Evolutionary conservation across 1,140 invertebrate genomes (phyloP), one percentile per base, ranked within the genome.

Genomic region (Gryon sp.): DNA sequence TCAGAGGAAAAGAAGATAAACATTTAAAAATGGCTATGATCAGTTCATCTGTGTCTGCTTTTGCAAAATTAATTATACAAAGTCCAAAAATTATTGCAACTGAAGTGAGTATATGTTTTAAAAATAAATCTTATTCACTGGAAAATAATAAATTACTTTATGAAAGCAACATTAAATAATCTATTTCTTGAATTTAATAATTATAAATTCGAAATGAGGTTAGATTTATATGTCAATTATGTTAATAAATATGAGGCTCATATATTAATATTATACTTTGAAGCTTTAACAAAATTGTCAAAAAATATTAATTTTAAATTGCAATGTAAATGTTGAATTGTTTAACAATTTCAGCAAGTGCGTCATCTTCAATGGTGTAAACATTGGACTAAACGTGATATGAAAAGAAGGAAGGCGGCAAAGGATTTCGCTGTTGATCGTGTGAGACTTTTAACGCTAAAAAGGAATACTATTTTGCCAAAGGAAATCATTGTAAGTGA

Each of bases 381-480:
- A 72, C 0, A 11, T 22, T 48, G 57, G 32, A 73, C 69, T 4
- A 8, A 93, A 14, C 90, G 94, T 57, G 96, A 98, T 88, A 92
- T 94, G 0, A 95, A 95, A 83, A 90, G 95, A 43, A 90, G 96
- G 53, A 91, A 92, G 81, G 89, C 92, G 66, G 91, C 93, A 1
- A 91, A 92, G 59, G 91, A 97, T 82, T 89, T 93, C 88, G 94
- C 92, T 60, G 88, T 91, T 6, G 91, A 93, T 26, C 90, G 96
- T 72, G 84, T 95, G 12, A 90, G 95, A 59, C 87, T 96, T 0
- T 93, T 96, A 84, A 91, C 93, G 2, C 79, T 98, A 19, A 91
- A 94, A 59, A 95, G 93, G 83, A 96, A 96, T 83, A 90, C 93
- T 81, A 92, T 98, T 76, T 84, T 98, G 14, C 97, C 96, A 0